Percentiles rank a stretch among this genome's conserved stretches.
Conservation (phyloP, 2,888 invertebrate species). For the Spicauda simplicius region DNA sequence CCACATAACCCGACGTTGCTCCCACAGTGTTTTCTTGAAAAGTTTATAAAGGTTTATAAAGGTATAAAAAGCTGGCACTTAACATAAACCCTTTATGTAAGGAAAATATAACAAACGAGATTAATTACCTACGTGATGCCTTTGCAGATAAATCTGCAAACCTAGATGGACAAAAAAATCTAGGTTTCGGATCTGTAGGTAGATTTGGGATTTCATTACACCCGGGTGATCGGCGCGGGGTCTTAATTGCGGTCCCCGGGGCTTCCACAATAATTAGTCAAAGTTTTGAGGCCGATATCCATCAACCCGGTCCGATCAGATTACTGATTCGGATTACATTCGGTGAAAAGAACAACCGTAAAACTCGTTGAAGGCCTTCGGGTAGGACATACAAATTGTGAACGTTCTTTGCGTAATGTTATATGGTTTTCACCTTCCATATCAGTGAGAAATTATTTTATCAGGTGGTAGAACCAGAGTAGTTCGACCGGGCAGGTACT, state of each 20-base stretch:
- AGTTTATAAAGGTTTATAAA: too few species aligned
- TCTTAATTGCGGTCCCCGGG: constrained; percentile 40
- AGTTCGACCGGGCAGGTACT: too few species aligned
- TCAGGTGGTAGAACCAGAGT: too few species aligned
- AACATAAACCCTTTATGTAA: too few species aligned
- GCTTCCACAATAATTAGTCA: constrained; percentile 41
- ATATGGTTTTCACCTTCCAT: too few species aligned
- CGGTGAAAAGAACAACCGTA: neutral
- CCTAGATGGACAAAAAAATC: neutral
- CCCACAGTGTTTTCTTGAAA: too few species aligned
- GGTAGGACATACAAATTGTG: neutral
- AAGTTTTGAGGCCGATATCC: constrained; percentile 39
- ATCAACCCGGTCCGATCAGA: constrained; percentile 8
- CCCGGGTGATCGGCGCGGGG: constrained; percentile 3
- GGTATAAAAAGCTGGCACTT: too few species aligned
- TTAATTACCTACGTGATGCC: neutral
- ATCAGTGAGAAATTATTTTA: too few species aligned
- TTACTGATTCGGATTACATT: constrained; percentile 5
- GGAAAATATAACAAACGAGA: neutral
- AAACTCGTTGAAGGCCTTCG: neutral
- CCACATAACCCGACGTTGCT: too few species aligned
- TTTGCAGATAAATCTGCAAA: neutral
- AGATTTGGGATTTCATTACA: constrained; percentile 3
- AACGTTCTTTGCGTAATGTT: too few species aligned
- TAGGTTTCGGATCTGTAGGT: neutral